Percentiles rank a stretch among this genome's conserved stretches.
Evolutionary conservation across 1,140 invertebrate species (phyloP).

Genomic region (Musca domestica): DNA sequence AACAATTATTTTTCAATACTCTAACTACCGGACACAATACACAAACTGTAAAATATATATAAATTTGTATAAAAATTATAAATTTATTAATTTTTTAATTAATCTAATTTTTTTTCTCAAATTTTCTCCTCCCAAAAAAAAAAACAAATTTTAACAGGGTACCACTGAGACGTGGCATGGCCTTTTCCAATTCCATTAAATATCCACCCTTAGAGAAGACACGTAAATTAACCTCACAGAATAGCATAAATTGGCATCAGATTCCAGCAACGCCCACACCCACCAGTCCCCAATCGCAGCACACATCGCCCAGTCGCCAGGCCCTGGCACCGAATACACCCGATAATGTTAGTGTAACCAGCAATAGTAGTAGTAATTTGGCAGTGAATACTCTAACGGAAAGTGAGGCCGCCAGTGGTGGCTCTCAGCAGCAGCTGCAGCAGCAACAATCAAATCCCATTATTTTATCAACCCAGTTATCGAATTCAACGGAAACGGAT

Average conservation of each 20-base stretch:
- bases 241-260: conserved; percentile 53
- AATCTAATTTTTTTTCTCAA: neutral
- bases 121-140: neutral
- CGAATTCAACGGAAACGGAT: conserved; percentile 25
- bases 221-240: conserved; percentile 57
- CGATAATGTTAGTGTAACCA: neutral
- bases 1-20: too few relatives aligned
- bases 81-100: neutral
- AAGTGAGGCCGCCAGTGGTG: neutral
- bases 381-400: conserved; percentile 3
- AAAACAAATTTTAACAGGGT: too few relatives aligned
- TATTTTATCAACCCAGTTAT: conserved; percentile 1
- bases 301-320: neutral
- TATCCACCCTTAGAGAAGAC: conserved; percentile 75
- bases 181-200: conserved; percentile 61
- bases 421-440: neutral
- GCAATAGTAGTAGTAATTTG: neutral
- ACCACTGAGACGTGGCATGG: conserved; percentile 65
- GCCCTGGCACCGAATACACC: neutral
- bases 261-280: conserved; percentile 46
- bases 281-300: conserved; percentile 36
- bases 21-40: too few relatives aligned
- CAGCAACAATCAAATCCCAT: conserved; percentile 2
- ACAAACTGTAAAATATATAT: neutral
- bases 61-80: neutral